Conservation (phyloP, 2,888 invertebrate genomes). For the Phrixothrix hirtus region DNA sequence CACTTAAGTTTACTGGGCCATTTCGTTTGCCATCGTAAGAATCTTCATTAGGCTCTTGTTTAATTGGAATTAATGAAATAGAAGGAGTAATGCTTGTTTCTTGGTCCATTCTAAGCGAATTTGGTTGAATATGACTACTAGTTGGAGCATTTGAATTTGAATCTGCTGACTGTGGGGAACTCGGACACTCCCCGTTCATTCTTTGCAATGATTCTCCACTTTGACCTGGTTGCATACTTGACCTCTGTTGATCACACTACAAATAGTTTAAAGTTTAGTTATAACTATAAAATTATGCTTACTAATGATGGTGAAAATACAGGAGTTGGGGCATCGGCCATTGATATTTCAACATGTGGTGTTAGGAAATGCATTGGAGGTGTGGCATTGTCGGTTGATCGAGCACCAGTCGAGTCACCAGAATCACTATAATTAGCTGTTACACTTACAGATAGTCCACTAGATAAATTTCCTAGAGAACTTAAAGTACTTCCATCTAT, state of each 20-base stretch:
- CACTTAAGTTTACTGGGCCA: constrained; percentile 50
- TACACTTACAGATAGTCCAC: constrained; percentile 59
- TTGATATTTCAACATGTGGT: constrained; percentile 89
- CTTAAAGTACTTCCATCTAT: constrained; percentile 59
- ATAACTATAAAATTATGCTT: too few species aligned
- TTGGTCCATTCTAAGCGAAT: constrained; percentile 52
- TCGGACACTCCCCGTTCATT: constrained; percentile 71
- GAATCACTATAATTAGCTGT: constrained; percentile 74
- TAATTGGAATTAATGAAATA: constrained; percentile 84
- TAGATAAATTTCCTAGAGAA: constrained; percentile 63
- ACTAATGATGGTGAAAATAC: constrained; percentile 62
- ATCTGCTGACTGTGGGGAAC: constrained; percentile 81
- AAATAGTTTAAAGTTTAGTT: constrained; percentile 1
- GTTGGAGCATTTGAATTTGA: constrained; percentile 75
- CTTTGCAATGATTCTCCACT: constrained; percentile 57
- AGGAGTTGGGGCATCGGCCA: constrained; percentile 79
- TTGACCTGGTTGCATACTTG: constrained; percentile 47
- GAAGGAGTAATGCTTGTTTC: constrained; percentile 76
- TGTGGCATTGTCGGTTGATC: constrained; percentile 84
- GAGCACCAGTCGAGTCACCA: constrained; percentile 77
- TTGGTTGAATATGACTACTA: constrained; percentile 64
- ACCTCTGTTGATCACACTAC: constrained; percentile 49
- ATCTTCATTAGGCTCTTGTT: constrained; percentile 66
- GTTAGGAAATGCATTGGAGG: constrained; percentile 91
- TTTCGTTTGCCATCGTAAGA: constrained; percentile 54